Evolutionary conservation across 2,113 vertebrate species (phyloP).

Genomic region (Larimichthys crocea): DNA sequence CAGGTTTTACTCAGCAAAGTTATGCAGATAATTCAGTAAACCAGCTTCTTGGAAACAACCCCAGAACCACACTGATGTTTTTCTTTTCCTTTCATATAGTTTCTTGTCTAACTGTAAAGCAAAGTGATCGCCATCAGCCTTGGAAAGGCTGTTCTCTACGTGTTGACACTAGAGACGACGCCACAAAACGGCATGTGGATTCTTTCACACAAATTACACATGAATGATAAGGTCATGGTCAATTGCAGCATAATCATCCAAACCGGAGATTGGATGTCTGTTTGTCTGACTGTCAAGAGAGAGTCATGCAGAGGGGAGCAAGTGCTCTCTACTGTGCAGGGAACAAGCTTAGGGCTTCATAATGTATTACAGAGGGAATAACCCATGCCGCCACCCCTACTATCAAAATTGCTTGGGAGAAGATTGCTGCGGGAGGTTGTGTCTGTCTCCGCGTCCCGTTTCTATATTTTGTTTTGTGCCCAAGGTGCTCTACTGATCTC

Average conservation of each 20-base stretch:
- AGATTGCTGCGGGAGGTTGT: conserved; percentile 77
- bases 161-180: conserved; percentile 23
- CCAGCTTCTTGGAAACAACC: neutral
- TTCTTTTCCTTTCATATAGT: conserved; percentile 13
- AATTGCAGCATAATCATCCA: conserved; percentile 76
- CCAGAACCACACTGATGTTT: neutral
- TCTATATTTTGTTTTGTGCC: conserved; percentile 77
- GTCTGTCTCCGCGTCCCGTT: conserved; percentile 67
- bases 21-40: conserved; percentile 26
- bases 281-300: conserved; percentile 72
- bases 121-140: conserved; percentile 30
- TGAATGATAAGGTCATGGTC: conserved; percentile 71
- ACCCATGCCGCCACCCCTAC: conserved; percentile 67
- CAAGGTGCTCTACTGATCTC: conserved; percentile 77
- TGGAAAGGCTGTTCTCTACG: conserved; percentile 1
- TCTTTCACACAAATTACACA: conserved; percentile 59
- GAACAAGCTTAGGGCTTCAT: conserved; percentile 70
- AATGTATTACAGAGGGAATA: conserved; percentile 76
- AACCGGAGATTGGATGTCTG: conserved; percentile 72
- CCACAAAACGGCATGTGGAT: conserved; percentile 39
- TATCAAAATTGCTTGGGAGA: conserved; percentile 80
- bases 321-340: conserved; percentile 68
- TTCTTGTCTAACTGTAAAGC: conserved; percentile 31
- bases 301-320: conserved; percentile 63
- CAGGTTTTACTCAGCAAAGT: conserved; percentile 18